Base-by-base conservation (phyloP, 1,140 invertebrate genomes). In the Anagrus nilaparvatae region DNA sequence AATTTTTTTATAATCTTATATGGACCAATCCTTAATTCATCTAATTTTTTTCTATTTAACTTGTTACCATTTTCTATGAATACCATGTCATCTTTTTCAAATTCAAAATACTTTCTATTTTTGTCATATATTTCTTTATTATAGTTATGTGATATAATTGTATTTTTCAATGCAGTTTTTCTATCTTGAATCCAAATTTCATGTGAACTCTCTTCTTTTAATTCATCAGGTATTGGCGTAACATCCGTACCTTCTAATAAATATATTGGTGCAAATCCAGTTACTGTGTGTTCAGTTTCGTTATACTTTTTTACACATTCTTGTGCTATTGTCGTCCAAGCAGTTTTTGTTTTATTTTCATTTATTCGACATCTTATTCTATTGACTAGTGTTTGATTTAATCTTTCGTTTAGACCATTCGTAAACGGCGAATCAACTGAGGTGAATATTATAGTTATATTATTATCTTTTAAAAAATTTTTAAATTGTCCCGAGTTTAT, bases 401-500 rank as follows among this genome's bases (percentile, higher is more conserved):
- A 18, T 30, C 42, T 38, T 44, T 46, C 48, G 21, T 50, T 50
- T 4, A 44, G n/a, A n/a, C n/a, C 43, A 20, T 50, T 50, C 9
- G 43, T 45, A 24, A 47, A 47, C 2, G 46, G 36, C 20, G 38
- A 6, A 19, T 48, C 31, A 9, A 46, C 38, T 23, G 49, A 37
- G 2, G 43, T 48, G 17, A 44, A 51, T 16, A 49, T 43, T 16
- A 52, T 8, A n/a, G 5, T 30, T 19, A 47, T 35, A 14, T 43
- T 41, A 4, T 51, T 35, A 19, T 36, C 14, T 31, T 46, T 10
- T 18, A 49, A 5, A 33, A 43, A 46, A 36, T 47, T 1, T 43
- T 50, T 47, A 35, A 51, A 51, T 36, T 51, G 36, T 41, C 30
- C 46, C 29, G 43, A 46, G n/a, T n/a, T n/a, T n/a, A 34, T 47